These are phyloP conservation scores for Chromobotia macracanthus DNA, from an alignment of 2,797 vertebrate species.

Conservation along the genomic window DNA sequence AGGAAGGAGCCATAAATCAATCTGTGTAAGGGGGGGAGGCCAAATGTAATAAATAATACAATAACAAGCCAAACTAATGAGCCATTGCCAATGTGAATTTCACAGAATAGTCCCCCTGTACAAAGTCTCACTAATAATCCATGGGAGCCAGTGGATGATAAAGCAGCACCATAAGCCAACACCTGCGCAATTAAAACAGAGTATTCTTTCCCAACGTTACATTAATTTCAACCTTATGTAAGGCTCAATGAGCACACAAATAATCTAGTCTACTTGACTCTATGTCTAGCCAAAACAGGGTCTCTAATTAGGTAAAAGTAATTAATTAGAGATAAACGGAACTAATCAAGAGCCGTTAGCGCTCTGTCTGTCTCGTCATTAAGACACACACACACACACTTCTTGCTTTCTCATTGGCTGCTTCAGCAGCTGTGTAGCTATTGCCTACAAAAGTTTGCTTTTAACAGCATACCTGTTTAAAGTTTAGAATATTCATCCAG, in stretches of 20 bases:
- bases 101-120: slow-evolving; percentile 91
- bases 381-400: slow-evolving; percentile 88
- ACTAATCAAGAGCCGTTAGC: slow-evolving; percentile 98
- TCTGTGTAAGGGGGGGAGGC: slow-evolving; percentile 96
- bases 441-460: neutral
- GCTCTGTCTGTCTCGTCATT: slow-evolving; percentile 91
- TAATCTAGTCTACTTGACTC: slow-evolving; percentile 99
- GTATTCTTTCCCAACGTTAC: slow-evolving; percentile 93
- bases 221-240: slow-evolving; percentile 99
- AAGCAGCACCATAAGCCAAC: slow-evolving; percentile 99
- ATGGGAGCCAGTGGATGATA: slow-evolving; percentile 93
- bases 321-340: slow-evolving; percentile 99
- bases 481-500: neutral
- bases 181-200: slow-evolving; percentile 99
- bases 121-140: slow-evolving; percentile 91
- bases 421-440: slow-evolving; percentile 64
- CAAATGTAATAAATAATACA: slow-evolving; percentile 99
- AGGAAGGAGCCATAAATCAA: slow-evolving; percentile 92
- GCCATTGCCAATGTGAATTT: slow-evolving; percentile 94
- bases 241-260: slow-evolving; percentile 96
- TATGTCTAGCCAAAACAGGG: slow-evolving; percentile 94
- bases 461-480: neutral
- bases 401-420: slow-evolving; percentile 83
- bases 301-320: slow-evolving; percentile 99
- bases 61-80: slow-evolving; percentile 99